Evolutionary conservation across 2,797 vertebrate genomes (phyloP).

Genomic region (Galaxias olidus): DNA sequence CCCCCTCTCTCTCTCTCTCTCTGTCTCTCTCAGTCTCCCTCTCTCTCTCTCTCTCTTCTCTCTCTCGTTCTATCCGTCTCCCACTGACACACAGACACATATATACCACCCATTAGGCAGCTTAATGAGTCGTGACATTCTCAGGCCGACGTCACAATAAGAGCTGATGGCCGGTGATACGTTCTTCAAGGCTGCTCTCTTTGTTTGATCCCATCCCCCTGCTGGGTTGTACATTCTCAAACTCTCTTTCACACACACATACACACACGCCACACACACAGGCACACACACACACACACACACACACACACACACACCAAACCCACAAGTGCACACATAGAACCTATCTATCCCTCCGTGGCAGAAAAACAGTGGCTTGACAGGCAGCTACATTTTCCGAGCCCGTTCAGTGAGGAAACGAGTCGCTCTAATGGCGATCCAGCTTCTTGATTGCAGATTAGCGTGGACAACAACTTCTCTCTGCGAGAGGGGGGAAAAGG

Average conservation of each 20-base stretch:
- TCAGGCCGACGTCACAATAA: constrained; percentile 30
- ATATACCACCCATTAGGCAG: constrained; percentile 31
- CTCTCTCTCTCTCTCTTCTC: constrained; percentile 9
- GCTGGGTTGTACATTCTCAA: constrained; percentile 26
- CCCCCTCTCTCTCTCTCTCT: background rate
- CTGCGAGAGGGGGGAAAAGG: constrained; percentile 38
- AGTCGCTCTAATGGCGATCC: constrained; percentile 65
- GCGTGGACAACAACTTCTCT: constrained; percentile 55
- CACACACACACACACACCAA: constrained; percentile 9
- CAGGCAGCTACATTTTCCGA: constrained; percentile 57
- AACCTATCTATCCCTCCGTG: constrained; percentile 25
- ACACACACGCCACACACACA: background rate
- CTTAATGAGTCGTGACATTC: constrained; percentile 45
- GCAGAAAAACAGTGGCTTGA: constrained; percentile 55
- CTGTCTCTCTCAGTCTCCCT: background rate
- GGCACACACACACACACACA: constrained; percentile 11
- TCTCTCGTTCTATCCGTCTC: constrained; percentile 21
- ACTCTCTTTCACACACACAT: background rate
- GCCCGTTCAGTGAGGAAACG: constrained; percentile 58
- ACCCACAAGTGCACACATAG: constrained; percentile 1
- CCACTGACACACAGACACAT: background rate
- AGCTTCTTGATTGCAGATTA: constrained; percentile 62
- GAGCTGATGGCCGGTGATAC: constrained; percentile 20
- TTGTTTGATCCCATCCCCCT: constrained; percentile 15
- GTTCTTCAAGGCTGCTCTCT: constrained; percentile 29